Evolutionary conservation across 2,888 invertebrate species (phyloP).

Genomic region (Drosophila borealis): DNA sequence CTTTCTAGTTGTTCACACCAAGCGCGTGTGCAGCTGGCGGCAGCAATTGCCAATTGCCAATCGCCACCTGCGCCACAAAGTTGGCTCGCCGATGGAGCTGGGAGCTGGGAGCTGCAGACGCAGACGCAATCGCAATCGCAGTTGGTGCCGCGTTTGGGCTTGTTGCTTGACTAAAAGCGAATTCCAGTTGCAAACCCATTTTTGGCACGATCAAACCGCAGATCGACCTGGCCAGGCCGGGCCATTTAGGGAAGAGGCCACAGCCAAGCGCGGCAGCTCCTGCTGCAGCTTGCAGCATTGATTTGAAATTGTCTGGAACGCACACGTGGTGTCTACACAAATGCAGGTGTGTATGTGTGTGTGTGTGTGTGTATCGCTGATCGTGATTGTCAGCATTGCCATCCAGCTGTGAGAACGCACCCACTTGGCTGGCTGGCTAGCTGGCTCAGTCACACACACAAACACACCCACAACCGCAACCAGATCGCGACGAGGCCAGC

Average conservation of each 20-base stretch:
- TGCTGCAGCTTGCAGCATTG: constrained; percentile 55
- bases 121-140: neutral
- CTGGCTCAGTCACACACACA: constrained; percentile 6
- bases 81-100: neutral
- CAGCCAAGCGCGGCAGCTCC: constrained; percentile 32
- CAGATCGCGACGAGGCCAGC: constrained; percentile 68
- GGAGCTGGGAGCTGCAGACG: constrained; percentile 22
- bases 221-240: constrained; percentile 51
- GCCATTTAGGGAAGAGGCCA: constrained; percentile 73
- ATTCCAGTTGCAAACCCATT: constrained; percentile 81
- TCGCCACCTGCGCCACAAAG: constrained; percentile 71
- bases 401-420: constrained; percentile 80
- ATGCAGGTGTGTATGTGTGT: constrained; percentile 59
- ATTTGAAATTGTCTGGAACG: constrained; percentile 74
- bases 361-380: constrained; percentile 32
- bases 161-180: constrained; percentile 73
- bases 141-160: constrained; percentile 8
- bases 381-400: constrained; percentile 65
- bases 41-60: constrained; percentile 42
- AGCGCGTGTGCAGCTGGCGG: constrained; percentile 31
- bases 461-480: constrained; percentile 52
- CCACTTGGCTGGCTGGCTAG: constrained; percentile 57
- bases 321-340: constrained; percentile 67
- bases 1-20: constrained; percentile 78
- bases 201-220: constrained; percentile 74